These are phyloP conservation scores for Molorchus minor DNA, from an alignment of 2,888 invertebrate species.

Conservation along the genomic window DNA sequence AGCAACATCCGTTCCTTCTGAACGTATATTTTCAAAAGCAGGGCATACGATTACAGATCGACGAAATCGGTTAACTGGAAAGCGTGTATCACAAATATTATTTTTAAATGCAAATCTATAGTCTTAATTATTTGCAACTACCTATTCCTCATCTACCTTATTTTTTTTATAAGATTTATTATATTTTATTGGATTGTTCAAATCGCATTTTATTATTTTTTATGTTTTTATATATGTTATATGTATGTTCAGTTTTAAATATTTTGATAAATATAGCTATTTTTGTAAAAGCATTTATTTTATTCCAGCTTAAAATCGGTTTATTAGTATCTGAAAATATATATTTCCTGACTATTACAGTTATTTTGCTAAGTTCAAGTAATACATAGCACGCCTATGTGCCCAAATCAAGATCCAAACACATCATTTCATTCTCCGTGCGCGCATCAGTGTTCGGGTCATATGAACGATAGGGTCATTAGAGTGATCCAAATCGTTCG, in stretches of 20 bases:
- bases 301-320: background rate
- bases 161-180: background rate
- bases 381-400: background rate
- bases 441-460: background rate
- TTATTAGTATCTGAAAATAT: background rate
- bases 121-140: background rate
- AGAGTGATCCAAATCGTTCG: background rate
- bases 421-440: background rate
- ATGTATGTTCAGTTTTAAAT: background rate
- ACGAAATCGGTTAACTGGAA: conserved; percentile 42
- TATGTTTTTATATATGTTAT: background rate
- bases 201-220: background rate
- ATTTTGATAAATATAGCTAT: background rate
- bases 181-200: background rate
- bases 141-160: background rate
- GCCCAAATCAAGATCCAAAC: background rate
- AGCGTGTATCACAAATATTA: conserved; percentile 31
- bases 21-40: conserved; percentile 47
- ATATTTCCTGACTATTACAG: no score
- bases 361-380: no score
- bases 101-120: conserved; percentile 26
- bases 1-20: conserved; percentile 48
- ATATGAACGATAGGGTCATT: background rate
- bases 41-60: conserved; percentile 42
- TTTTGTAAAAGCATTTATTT: background rate